These are phyloP conservation scores for Caloenas nicobarica DNA, from an alignment of 2,113 vertebrate genomes.

Conservation along the genomic window DNA sequence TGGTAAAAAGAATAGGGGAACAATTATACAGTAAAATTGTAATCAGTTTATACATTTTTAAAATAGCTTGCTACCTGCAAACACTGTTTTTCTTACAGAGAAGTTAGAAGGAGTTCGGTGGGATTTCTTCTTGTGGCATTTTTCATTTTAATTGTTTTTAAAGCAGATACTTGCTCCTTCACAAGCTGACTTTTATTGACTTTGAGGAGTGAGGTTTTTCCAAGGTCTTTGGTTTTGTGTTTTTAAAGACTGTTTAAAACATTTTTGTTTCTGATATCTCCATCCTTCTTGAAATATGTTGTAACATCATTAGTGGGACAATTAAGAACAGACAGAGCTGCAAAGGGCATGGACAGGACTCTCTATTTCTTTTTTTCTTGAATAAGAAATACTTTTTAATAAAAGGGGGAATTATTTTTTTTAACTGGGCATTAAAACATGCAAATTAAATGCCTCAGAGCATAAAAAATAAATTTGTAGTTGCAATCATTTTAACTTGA, in stretches of 20 bases:
- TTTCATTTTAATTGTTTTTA: background rate
- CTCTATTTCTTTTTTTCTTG: background rate
- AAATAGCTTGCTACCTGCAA: background rate
- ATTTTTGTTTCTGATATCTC: background rate
- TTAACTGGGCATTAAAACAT: background rate
- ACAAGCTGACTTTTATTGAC: background rate
- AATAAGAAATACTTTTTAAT: background rate
- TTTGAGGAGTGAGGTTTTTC: background rate
- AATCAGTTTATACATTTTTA: accelerated
- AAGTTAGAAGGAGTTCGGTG: background rate
- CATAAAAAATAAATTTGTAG: background rate
- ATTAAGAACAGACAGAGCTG: background rate
- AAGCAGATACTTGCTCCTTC: background rate
- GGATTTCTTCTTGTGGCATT: background rate
- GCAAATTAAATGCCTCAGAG: background rate
- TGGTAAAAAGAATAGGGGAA: background rate
- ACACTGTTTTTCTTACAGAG: background rate
- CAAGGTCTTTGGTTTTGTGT: background rate
- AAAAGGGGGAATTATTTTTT: background rate
- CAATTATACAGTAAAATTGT: background rate
- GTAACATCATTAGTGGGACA: background rate
- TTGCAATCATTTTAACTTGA: background rate
- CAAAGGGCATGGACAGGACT: background rate
- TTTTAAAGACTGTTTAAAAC: background rate
- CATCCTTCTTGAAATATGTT: background rate